Evolutionary conservation across 2,113 vertebrate species (phyloP).

Genomic region (Raja brachyura): DNA sequence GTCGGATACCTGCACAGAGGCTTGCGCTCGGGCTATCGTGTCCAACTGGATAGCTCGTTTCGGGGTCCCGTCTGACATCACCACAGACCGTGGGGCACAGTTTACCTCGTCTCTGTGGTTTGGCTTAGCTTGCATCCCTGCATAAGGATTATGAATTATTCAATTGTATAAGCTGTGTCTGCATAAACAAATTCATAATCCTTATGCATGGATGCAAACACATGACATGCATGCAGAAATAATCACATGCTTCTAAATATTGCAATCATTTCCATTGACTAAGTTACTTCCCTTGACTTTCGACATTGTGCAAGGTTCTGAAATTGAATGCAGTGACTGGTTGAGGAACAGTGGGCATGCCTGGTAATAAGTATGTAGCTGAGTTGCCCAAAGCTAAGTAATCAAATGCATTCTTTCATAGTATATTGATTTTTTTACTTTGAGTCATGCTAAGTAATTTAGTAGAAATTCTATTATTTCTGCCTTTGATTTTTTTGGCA

Average conservation of each 20-base stretch:
- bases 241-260: neutral
- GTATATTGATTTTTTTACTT: neutral
- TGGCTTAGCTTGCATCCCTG: too few relatives aligned
- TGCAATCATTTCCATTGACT: neutral
- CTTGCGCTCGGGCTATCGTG: too few relatives aligned
- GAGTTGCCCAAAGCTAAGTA: neutral
- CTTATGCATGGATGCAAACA: neutral
- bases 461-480: conserved; percentile 1
- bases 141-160: too few relatives aligned
- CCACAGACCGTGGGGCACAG: too few relatives aligned
- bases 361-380: neutral
- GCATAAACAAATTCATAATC: neutral
- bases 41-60: too few relatives aligned
- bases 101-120: too few relatives aligned
- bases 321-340: neutral
- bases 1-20: too few relatives aligned
- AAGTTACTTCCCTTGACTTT: neutral
- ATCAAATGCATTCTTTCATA: neutral
- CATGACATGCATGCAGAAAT: neutral
- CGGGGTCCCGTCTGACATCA: too few relatives aligned
- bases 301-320: neutral
- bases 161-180: too few relatives aligned
- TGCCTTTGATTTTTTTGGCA: neutral
- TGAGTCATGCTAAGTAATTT: conserved; percentile 8
- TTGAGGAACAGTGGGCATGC: neutral